Base-by-base conservation (phyloP, 1,140 invertebrate species). In the Eubasilissa regina region DNA sequence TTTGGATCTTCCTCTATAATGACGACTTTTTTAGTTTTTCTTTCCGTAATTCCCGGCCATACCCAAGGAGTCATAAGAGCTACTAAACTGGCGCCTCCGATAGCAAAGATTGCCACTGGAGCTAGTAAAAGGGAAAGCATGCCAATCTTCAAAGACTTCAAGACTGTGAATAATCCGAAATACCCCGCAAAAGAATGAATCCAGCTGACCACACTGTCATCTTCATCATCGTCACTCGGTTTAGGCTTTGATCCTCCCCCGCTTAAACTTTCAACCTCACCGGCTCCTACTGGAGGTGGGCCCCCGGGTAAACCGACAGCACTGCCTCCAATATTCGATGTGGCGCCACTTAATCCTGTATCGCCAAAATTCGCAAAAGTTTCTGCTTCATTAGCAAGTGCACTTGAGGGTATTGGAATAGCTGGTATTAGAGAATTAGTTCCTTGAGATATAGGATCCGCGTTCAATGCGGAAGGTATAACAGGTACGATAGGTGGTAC, bases 81-180 rank as follows among this genome's bases (percentile, higher is more conserved):
- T 8, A 83, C 25, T 35, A 35, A 35, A 35, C 25, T 80, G 3
- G 85, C 70, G 44, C 84, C 85, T 11, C 84, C 84, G 9, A 84
- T 79, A 13, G 85, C n/a, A 13, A 87, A 72, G 17, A 86, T 78
- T 10, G 84, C 84, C 11, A 87, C 72, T 9, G 86, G 86, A 12
- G 85, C 84, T 15, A 87, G 81, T 45, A 87, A 62, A 9, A 86
- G 81, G 0, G 84, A 80, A 81, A 85, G 84, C 51, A 87, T 83
- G 12, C 84, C 81, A 43, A 85, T 76, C 17, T 81, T 75, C 3
- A 86, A 78, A 0, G 84, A 85, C 47, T 84, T 84, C 8, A 85
- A 74, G 17, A 85, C 73, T n/a, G 83, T 78, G 12, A 85, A 12
- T 44, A 64, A 66, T 17, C 82, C 78, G 47, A 82, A 77, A 10